Evolutionary conservation across 2,797 vertebrate genomes (phyloP).

Genomic region (Microcaecilia unicolor): DNA sequence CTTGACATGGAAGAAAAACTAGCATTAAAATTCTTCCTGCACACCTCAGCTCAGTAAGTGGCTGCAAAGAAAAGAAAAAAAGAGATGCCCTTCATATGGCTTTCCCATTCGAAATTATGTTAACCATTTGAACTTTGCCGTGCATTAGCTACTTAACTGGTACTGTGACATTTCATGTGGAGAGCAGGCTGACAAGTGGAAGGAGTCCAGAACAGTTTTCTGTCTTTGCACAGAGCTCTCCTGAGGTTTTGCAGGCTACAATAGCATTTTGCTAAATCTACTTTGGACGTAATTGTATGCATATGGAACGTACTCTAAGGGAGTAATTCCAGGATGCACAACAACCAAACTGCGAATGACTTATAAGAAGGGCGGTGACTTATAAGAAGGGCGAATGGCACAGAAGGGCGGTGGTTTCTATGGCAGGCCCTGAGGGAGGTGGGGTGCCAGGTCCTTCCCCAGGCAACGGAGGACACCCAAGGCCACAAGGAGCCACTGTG

Average conservation of each 20-base stretch:
- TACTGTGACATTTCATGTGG: conserved; percentile 4
- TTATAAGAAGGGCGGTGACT: no score
- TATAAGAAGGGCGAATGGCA: no score
- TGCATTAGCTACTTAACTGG: conserved; percentile 8
- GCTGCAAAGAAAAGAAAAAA: not conserved
- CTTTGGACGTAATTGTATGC: not conserved
- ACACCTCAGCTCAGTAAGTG: not conserved
- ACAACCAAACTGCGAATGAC: no score
- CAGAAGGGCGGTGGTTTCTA: no score
- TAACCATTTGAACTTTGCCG: conserved; percentile 8
- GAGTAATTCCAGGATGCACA: no score
- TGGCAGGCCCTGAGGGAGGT: no score
- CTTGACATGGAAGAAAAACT: no score
- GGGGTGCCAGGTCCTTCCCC: no score
- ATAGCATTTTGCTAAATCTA: not conserved
- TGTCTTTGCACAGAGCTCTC: conserved; percentile 3
- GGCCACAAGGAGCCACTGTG: no score
- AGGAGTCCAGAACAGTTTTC: not conserved
- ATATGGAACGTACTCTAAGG: no score
- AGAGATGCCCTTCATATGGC: not conserved
- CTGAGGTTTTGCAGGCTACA: not conserved
- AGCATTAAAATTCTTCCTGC: no score
- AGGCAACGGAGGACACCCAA: no score
- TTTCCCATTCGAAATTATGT: conserved; percentile 2
- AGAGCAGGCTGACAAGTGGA: conserved; percentile 9